Evolutionary conservation across 2,797 vertebrate species (phyloP).

Genomic region (Poecilia gillii): DNA sequence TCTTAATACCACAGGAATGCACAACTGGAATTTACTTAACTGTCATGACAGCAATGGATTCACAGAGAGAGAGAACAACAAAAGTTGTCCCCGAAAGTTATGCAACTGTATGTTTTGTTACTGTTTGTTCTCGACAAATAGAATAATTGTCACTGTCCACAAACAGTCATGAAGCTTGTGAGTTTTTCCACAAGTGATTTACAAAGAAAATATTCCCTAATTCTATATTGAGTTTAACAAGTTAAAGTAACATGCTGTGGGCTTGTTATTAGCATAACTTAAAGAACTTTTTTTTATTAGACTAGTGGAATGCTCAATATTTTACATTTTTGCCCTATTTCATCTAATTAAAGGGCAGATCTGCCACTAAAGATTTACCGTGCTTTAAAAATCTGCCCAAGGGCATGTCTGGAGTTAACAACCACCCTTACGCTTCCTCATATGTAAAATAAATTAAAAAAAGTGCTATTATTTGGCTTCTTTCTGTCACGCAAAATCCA

Average conservation of each 20-base stretch:
- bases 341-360: neutral
- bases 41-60: slow-evolving; percentile 56
- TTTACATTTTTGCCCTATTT: neutral
- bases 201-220: slow-evolving; percentile 1
- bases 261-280: neutral
- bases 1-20: slow-evolving; percentile 75
- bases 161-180: neutral
- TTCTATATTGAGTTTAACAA: neutral
- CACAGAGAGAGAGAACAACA: slow-evolving; percentile 22
- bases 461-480: neutral
- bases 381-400: neutral
- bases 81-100: slow-evolving; percentile 3
- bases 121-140: slow-evolving; percentile 33
- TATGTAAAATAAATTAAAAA: neutral
- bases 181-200: slow-evolving; percentile 30
- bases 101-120: slow-evolving; percentile 24
- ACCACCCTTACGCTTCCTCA: neutral
- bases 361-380: neutral
- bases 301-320: neutral
- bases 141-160: neutral
- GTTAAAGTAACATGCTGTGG: neutral
- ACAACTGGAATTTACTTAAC: slow-evolving; percentile 47
- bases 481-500: neutral
- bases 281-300: neutral
- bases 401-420: neutral